A percentile compares a stretch with the other conserved stretches of the same genome.
These are phyloP conservation scores for Phrynocephalus guinanensis DNA, from an alignment of 2,797 vertebrate genomes.

Conservation along the genomic window DNA sequence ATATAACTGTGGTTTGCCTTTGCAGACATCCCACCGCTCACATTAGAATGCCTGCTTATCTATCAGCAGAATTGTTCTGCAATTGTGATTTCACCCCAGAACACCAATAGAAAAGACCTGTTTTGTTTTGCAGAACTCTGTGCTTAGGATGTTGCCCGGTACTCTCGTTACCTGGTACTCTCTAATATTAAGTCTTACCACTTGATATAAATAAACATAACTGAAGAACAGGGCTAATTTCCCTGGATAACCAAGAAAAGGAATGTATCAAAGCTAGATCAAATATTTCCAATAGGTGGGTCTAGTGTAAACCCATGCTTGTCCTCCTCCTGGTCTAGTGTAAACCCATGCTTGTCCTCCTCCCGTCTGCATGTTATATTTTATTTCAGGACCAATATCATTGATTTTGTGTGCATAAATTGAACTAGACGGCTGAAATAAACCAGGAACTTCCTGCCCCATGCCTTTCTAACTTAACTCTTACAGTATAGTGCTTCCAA, in stretches of 20 bases:
- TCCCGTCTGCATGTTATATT: constrained; percentile 24
- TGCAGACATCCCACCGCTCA: constrained; percentile 40
- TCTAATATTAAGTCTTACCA: too few species aligned
- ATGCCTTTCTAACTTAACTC: background rate
- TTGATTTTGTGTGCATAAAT: constrained; percentile 45
- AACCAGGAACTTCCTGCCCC: background rate
- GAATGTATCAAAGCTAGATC: too few species aligned
- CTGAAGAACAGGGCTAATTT: too few species aligned
- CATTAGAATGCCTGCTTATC: constrained; percentile 24
- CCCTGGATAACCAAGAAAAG: too few species aligned
- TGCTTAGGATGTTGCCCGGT: constrained; percentile 33
- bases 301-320: constrained; percentile 11
- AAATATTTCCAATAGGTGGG: too few species aligned
- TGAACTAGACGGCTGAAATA: constrained; percentile 36
- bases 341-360: constrained; percentile 23
- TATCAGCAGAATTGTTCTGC: background rate
- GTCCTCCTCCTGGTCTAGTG: background rate
- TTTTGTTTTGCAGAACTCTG: constrained; percentile 40
- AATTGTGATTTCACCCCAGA: background rate
- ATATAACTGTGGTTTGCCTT: too few species aligned
- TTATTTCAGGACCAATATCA: constrained; percentile 39
- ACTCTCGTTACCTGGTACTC: background rate
- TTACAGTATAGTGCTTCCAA: background rate
- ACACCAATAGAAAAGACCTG: background rate
- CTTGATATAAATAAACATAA: too few species aligned